A percentile compares a stretch with the other conserved stretches of the same genome.
Evolutionary conservation across 2,113 vertebrate genomes (phyloP).

Genomic region (Spea multiplicata): DNA sequence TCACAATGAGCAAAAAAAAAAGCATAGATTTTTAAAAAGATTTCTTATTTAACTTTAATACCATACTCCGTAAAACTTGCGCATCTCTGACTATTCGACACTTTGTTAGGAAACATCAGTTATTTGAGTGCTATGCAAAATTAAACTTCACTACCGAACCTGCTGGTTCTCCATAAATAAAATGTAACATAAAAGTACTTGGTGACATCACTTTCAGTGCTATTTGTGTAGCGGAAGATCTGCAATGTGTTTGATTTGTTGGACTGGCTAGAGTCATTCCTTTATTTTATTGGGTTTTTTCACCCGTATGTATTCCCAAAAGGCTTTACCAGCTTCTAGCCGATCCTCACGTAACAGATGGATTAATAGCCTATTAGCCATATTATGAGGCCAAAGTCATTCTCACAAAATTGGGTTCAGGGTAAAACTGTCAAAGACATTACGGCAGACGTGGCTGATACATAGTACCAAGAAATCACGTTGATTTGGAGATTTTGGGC

Average conservation of each 20-base stretch:
- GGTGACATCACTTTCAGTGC: no score
- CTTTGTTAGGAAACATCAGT: no score
- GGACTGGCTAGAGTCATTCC: not conserved
- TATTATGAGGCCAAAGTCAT: not conserved
- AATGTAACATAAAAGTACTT: no score
- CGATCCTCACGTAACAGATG: slow-evolving; percentile 26
- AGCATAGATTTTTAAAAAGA: not conserved
- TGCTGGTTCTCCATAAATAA: no score
- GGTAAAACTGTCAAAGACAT: slow-evolving; percentile 10
- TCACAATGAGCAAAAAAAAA: not conserved
- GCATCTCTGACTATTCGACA: no score
- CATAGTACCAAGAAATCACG: no score
- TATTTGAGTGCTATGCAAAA: no score
- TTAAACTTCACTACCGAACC: no score
- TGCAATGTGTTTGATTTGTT: slow-evolving; percentile 27
- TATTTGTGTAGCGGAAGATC: slow-evolving; percentile 12
- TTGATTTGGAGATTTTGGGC: no score
- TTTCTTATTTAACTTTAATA: no score
- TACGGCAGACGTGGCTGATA: not conserved
- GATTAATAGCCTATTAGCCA: slow-evolving; percentile 23
- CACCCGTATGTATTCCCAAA: not conserved
- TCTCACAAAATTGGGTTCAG: not conserved
- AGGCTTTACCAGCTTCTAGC: slow-evolving; percentile 31
- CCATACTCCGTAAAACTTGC: no score
- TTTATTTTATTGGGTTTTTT: slow-evolving; percentile 24